Evolutionary conservation across 2,888 invertebrate genomes (phyloP).

Genomic region (Notodonta ziczac): DNA sequence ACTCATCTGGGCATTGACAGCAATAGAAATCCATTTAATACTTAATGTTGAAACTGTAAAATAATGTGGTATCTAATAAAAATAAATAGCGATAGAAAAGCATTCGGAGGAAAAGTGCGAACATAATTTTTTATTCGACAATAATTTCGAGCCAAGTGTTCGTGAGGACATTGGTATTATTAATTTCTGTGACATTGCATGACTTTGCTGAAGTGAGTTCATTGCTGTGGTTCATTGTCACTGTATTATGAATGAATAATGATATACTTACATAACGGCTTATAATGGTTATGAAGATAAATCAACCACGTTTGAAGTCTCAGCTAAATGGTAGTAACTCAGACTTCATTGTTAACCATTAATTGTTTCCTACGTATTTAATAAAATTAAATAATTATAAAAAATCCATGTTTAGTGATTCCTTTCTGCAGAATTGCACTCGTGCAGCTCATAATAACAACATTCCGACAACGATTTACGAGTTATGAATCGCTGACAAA

Average conservation of each 20-base stretch:
- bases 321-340: no score
- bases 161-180: slow-evolving; percentile 4
- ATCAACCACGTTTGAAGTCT: not conserved
- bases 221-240: slow-evolving; percentile 2
- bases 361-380: no score
- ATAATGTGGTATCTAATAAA: slow-evolving; percentile 3
- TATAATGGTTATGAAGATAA: not conserved
- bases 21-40: slow-evolving; percentile 1
- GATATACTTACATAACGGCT: not conserved
- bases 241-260: slow-evolving; percentile 6
- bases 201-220: slow-evolving; percentile 5
- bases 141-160: slow-evolving; percentile 4
- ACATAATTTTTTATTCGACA: slow-evolving; percentile 2
- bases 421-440: not conserved
- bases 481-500: slow-evolving; percentile 13
- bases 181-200: slow-evolving; percentile 3
- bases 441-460: slow-evolving; percentile 1
- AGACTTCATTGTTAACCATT: no score
- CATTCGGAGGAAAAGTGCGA: not conserved
- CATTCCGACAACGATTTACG: slow-evolving; percentile 1
- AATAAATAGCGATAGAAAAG: not conserved
- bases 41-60: slow-evolving; percentile 5
- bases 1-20: not conserved
- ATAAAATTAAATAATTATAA: no score
- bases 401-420: not conserved